A percentile compares a stretch with the other conserved stretches of the same genome.
Conservation (phyloP, 2,797 vertebrate species). For the Botia almorhae region DNA sequence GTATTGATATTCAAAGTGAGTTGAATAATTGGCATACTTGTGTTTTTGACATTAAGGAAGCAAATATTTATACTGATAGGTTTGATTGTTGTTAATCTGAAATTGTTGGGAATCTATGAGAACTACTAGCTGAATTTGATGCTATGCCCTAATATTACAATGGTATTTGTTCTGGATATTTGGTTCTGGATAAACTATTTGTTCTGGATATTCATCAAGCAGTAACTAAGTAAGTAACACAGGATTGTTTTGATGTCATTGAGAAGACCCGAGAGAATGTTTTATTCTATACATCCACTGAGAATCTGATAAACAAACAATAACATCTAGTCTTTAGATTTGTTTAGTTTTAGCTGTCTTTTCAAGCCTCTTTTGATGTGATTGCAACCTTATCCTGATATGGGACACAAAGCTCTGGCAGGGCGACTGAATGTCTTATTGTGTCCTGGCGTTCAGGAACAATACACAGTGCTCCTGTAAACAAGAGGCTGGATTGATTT, state of each 20-base stretch:
- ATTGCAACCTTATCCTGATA: slow-evolving; percentile 26
- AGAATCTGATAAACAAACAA: slow-evolving; percentile 19
- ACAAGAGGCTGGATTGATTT: slow-evolving; percentile 1
- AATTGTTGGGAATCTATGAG: not conserved
- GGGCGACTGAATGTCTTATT: not conserved
- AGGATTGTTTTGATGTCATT: slow-evolving; percentile 10
- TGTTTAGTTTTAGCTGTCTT: not conserved
- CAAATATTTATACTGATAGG: not conserved
- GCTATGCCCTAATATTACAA: not conserved
- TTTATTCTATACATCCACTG: slow-evolving; percentile 3
- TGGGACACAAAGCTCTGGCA: slow-evolving; percentile 18
- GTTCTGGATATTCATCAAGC: not conserved
- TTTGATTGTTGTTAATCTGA: not conserved
- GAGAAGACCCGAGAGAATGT: slow-evolving; percentile 7
- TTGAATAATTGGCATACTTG: not conserved
- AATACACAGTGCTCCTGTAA: slow-evolving; percentile 11
- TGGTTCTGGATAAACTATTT: not conserved
- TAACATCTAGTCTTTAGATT: not conserved
- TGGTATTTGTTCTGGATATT: not conserved
- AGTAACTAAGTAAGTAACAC: slow-evolving; percentile 7
- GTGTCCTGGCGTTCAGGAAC: slow-evolving; percentile 5
- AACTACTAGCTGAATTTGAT: not conserved
- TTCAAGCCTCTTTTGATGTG: slow-evolving; percentile 15
- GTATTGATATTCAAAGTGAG: not conserved
- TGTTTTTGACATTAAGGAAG: not conserved